Evolutionary conservation across 2,113 vertebrate genomes (phyloP).

Genomic region (Tachuris rubrigastra): DNA sequence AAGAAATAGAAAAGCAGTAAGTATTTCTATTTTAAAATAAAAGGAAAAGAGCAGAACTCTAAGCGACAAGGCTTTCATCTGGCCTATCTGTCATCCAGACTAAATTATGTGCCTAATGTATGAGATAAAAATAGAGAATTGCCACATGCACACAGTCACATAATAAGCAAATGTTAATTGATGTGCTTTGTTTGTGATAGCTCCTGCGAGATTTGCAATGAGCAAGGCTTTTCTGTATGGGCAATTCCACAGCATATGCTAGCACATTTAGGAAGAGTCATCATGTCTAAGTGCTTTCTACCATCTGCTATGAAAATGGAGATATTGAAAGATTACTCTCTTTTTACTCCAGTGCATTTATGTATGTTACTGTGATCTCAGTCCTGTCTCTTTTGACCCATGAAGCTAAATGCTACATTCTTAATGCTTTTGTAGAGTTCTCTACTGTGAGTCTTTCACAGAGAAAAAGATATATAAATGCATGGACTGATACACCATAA

Average conservation of each 20-base stretch:
- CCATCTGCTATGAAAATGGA: constrained; percentile 72
- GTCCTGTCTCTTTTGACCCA: constrained; percentile 18
- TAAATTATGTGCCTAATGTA: constrained; percentile 37
- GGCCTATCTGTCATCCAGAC: constrained; percentile 19
- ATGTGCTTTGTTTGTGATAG: constrained; percentile 68
- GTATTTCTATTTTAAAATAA: constrained; percentile 38
- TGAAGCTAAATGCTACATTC: background rate
- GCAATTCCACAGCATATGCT: constrained; percentile 72
- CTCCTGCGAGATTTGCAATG: constrained; percentile 68
- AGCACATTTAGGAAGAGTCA: constrained; percentile 64
- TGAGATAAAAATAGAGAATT: constrained; percentile 55
- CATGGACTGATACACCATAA: background rate
- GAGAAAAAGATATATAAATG: background rate
- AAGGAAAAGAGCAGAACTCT: constrained; percentile 13
- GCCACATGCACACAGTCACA: constrained; percentile 2
- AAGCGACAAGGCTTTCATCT: constrained; percentile 3
- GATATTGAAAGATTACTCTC: constrained; percentile 34
- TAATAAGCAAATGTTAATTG: constrained; percentile 75
- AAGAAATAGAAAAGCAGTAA: background rate
- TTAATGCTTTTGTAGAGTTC: background rate
- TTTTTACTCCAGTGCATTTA: background rate
- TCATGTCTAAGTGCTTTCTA: constrained; percentile 62
- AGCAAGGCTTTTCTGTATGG: constrained; percentile 60
- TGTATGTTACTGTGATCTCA: background rate
- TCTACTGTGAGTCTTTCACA: background rate